Conservation (phyloP, 2,797 vertebrate genomes). For the Ctenopoma kingsleyae region DNA sequence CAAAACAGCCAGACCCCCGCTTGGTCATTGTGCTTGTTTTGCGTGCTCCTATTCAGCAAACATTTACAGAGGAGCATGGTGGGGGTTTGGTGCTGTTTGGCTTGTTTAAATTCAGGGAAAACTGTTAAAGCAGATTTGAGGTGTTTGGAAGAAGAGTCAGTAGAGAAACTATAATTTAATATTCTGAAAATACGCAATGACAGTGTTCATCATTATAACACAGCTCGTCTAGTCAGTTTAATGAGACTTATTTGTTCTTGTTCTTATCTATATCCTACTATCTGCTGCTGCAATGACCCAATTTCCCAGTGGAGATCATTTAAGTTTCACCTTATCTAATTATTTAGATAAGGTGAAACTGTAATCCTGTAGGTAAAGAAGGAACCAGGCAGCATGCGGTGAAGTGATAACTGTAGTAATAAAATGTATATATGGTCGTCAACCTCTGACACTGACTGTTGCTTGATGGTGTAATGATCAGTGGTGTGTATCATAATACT, state of each 20-base stretch:
- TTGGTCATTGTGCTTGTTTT: constrained; percentile 56
- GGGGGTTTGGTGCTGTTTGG: constrained; percentile 25
- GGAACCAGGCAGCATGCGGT: constrained; percentile 9
- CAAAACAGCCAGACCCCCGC: constrained; percentile 52
- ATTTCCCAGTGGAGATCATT: constrained; percentile 35
- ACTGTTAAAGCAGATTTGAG: constrained; percentile 2
- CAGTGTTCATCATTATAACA: not conserved
- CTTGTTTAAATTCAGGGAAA: constrained; percentile 23
- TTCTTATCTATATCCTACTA: constrained; percentile 30
- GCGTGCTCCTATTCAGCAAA: constrained; percentile 61
- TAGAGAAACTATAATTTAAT: not conserved
- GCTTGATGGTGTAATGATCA: constrained; percentile 14
- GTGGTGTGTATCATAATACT: constrained; percentile 17
- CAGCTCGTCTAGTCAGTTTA: constrained; percentile 13
- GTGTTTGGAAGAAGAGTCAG: constrained; percentile 14
- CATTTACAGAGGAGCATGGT: constrained; percentile 45
- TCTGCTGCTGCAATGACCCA: constrained; percentile 29
- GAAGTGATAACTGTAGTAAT: constrained; percentile 26
- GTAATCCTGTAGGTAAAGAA: constrained; percentile 11
- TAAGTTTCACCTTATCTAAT: constrained; percentile 38
- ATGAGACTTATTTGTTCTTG: constrained; percentile 7
- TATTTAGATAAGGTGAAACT: constrained; percentile 30
- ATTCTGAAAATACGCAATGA: constrained; percentile 7
- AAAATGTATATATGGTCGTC: constrained; percentile 13
- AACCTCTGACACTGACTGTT: not conserved